Base-by-base conservation (phyloP, 2,797 vertebrate genomes). In the Dermochelys coriacea region DNA sequence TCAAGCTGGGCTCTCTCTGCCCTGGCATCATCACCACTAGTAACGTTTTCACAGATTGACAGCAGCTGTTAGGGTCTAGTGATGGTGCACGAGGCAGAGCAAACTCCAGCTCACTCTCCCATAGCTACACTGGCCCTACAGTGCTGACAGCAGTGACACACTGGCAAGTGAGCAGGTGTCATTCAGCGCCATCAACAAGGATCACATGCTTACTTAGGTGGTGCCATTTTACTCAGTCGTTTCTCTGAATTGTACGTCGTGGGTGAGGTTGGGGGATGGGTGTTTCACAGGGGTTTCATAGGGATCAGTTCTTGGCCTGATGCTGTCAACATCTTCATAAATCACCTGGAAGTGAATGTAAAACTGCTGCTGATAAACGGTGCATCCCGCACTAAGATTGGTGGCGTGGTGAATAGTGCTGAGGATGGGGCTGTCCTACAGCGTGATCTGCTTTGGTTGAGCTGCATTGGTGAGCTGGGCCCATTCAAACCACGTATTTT, bases 51-150 rank as follows among this genome's bases (percentile, higher is more conserved):
- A 49, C 45, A 23, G 55, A 45, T 7, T 3, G 11, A 2, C 0
- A 0, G 0, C 3, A 7, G 41, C 49, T 15, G 9, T 25, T n/a
- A 49, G 23, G 4, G 31, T 41, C n/a, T 51, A 14, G 64, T 11
- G 0, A 0, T 19, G 68, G 54, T 59, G 9, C 75, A 41, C 0
- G 0, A 16, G 29, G 12, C 91, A 2, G 29, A 31, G 49, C 86
- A 34, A 79, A 2, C 3, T 80, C 49, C 34, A 25, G 61, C 75
- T 93, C 75, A 19, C 37, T 41, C 19, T 71, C n/a, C 68, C 37
- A 71, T 41, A 41, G 52, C 82, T 41, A 47, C 0, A 0, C 4
- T 37, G 45, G 8, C 27, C 80, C 61, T 2, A 0, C 0, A 0
- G 5, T 19, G 29, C 45, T 0, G 1, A 74, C 5, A 74, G 51